A percentile compares a stretch with the other conserved stretches of the same genome.
Conservation (phyloP, 1,140 invertebrate species). For the Panonychus citri region DNA sequence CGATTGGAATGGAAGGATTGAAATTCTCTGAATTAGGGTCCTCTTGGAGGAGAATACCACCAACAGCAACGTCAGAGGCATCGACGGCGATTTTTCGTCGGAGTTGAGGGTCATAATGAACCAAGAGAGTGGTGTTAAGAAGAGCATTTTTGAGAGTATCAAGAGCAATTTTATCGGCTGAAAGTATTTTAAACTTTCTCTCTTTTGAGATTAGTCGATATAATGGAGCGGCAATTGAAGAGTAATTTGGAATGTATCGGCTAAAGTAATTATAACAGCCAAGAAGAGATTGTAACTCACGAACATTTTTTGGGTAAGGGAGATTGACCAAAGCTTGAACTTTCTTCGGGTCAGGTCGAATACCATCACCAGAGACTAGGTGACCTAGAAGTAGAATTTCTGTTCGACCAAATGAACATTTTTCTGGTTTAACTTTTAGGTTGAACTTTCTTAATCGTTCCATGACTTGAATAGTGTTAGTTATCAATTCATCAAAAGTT, state of each 20-base stretch:
- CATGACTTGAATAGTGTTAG: neutral
- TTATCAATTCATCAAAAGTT: slow-evolving; percentile 7
- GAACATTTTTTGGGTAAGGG: neutral
- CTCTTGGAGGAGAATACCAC: slow-evolving; percentile 16
- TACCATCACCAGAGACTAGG: slow-evolving; percentile 17
- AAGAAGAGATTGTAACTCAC: neutral
- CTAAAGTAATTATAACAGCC: neutral
- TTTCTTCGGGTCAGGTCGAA: neutral
- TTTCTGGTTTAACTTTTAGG: slow-evolving; percentile 12
- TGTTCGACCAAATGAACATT: neutral
- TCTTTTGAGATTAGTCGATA: slow-evolving; percentile 14
- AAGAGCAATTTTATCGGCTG: neutral
- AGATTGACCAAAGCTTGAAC: neutral
- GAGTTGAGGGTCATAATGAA: neutral
- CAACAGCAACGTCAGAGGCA: slow-evolving; percentile 17
- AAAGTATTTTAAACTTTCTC: neutral
- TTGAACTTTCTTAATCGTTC: slow-evolving; percentile 1
- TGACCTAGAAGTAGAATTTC: slow-evolving; percentile 12
- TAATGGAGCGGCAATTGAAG: slow-evolving; percentile 20
- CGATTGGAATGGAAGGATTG: neutral
- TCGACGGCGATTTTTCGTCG: slow-evolving; percentile 18
- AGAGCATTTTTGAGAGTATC: neutral
- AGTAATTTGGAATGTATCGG: neutral
- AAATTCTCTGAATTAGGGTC: neutral
- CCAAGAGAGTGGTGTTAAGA: neutral